Conservation (phyloP, 2,888 invertebrate species). For the Calephelis perditalis region DNA sequence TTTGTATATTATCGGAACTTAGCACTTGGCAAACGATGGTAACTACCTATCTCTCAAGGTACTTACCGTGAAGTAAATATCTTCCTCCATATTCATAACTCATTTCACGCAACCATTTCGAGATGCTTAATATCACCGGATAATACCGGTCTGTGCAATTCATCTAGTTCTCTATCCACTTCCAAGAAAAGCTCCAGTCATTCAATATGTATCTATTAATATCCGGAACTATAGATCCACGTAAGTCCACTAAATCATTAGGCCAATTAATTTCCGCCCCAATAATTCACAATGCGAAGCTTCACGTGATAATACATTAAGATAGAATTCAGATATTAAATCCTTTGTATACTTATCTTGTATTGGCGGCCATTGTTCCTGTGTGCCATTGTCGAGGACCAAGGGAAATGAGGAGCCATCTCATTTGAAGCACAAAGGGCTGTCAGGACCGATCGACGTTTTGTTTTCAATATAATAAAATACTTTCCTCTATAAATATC, state of each 20-base stretch:
- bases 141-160: no score
- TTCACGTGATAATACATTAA: constrained; percentile 11
- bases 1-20: no score
- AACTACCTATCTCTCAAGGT: no score
- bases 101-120: no score
- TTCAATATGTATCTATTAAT: no score
- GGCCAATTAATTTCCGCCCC: constrained; percentile 11
- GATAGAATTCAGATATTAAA: constrained; percentile 12
- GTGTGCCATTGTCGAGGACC: constrained; percentile 3
- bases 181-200: no score
- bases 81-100: no score
- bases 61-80: no score
- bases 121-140: no score
- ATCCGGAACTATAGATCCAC: no score
- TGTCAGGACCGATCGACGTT: constrained; percentile 13
- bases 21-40: no score
- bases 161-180: no score
- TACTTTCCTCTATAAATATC: constrained; percentile 7
- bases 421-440: constrained; percentile 11
- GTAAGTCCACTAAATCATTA: constrained; percentile 1
- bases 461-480: constrained; percentile 13
- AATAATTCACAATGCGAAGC: constrained; percentile 8
- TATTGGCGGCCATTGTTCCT: constrained; percentile 13
- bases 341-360: constrained; percentile 13
- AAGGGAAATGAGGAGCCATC: constrained; percentile 12